Evolutionary conservation across 2,888 invertebrate species (phyloP).

Genomic region (Litoditis marina): DNA sequence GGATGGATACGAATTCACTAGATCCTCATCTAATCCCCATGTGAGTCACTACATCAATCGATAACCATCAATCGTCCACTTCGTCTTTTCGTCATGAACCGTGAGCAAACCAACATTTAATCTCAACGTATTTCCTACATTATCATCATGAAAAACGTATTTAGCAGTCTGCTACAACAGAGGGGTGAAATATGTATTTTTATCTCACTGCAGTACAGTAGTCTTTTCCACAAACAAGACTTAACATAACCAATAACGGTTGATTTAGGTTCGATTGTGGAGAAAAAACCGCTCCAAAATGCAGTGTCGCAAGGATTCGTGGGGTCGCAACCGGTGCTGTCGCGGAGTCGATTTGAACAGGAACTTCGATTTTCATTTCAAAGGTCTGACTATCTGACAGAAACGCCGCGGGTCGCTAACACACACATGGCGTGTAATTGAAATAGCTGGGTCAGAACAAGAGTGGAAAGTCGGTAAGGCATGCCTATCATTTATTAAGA

Average conservation of each 20-base stretch:
- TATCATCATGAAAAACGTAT: too few relatives aligned
- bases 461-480: not conserved
- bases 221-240: too few relatives aligned
- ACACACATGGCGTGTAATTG: not conserved
- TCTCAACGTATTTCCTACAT: too few relatives aligned
- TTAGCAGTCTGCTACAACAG: too few relatives aligned
- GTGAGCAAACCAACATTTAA: too few relatives aligned
- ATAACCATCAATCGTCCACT: not conserved
- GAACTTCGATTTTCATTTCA: slow-evolving; percentile 61
- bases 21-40: slow-evolving; percentile 50
- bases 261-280: slow-evolving; percentile 56
- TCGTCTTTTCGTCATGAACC: too few relatives aligned
- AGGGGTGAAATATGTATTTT: too few relatives aligned
- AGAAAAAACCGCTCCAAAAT: slow-evolving; percentile 59
- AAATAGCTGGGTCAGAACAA: not conserved
- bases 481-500: not conserved
- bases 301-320: slow-evolving; percentile 51
- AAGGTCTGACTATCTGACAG: slow-evolving; percentile 22
- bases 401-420: not conserved
- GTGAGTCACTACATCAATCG: too few relatives aligned
- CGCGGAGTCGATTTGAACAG: slow-evolving; percentile 61
- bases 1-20: slow-evolving; percentile 59
- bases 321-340: slow-evolving; percentile 58
- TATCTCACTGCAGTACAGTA: too few relatives aligned
- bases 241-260: too few relatives aligned